phyloP scores from a whole-genome alignment of 2,888 invertebrate genomes.

The Entomobrya proxima region DNA sequence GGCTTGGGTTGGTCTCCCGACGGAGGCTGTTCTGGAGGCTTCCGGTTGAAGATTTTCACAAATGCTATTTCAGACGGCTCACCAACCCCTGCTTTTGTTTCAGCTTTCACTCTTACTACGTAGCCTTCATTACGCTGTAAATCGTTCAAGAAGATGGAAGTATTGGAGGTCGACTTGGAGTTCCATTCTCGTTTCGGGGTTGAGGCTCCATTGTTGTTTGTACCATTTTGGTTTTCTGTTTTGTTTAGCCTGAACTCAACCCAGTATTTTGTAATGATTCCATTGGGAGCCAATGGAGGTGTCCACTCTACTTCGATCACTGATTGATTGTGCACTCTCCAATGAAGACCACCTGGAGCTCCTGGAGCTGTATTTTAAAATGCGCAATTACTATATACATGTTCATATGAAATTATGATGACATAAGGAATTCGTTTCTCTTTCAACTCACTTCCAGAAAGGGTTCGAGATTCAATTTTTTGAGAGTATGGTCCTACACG shows the following conservation, averaged over 20 bases:
- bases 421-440: background rate
- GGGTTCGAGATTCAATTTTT: constrained; percentile 74
- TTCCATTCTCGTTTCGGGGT: constrained; percentile 48
- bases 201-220: background rate
- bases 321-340: constrained; percentile 69
- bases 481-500: constrained; percentile 69
- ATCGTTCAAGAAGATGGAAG: constrained; percentile 67
- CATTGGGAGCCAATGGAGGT: constrained; percentile 66
- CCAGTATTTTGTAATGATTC: constrained; percentile 70
- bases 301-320: constrained; percentile 69
- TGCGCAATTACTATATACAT: no score
- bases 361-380: constrained; percentile 64
- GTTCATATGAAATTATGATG: no score
- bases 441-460: constrained; percentile 68
- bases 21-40: constrained; percentile 45
- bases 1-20: constrained; percentile 27
- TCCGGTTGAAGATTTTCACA: constrained; percentile 64
- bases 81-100: constrained; percentile 72
- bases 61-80: constrained; percentile 57
- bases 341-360: constrained; percentile 65
- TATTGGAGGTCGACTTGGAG: constrained; percentile 66
- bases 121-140: constrained; percentile 67
- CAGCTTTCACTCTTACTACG: constrained; percentile 71
- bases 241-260: constrained; percentile 70
- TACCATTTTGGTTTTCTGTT: background rate